Evolutionary conservation across 2,888 invertebrate genomes (phyloP).

Genomic region (Microchrysa polita): DNA sequence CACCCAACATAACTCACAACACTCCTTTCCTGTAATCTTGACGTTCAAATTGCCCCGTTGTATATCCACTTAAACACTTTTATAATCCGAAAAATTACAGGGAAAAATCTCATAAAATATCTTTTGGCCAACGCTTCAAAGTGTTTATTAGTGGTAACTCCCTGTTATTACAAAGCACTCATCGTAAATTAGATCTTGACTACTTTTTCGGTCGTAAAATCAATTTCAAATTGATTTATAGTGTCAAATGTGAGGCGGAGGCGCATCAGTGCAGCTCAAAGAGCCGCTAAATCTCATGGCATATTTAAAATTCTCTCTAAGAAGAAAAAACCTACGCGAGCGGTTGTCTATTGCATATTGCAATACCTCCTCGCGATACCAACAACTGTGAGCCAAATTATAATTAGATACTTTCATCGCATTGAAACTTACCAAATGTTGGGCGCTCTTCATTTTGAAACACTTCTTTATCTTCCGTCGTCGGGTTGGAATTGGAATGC

Average conservation of each 20-base stretch:
- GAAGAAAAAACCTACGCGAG: not conserved
- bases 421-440: conserved; percentile 30
- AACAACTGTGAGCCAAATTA: conserved; percentile 12
- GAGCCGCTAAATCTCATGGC: not conserved
- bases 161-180: conserved; percentile 29
- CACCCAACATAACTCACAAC: too few relatives aligned
- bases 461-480: not conserved
- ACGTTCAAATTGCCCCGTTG: not conserved
- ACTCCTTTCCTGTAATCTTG: too few relatives aligned
- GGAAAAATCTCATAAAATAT: conserved; percentile 26
- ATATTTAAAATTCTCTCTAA: not conserved
- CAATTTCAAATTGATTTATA: conserved; percentile 41
- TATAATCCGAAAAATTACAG: conserved; percentile 24
- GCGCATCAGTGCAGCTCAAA: not conserved
- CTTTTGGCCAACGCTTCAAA: conserved; percentile 40
- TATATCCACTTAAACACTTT: not conserved
- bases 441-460: not conserved
- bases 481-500: conserved; percentile 11
- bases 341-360: conserved; percentile 2
- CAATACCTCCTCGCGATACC: not conserved
- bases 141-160: conserved; percentile 33
- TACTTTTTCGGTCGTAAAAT: conserved; percentile 37
- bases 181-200: conserved; percentile 31
- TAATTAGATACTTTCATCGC: conserved; percentile 25
- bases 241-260: conserved; percentile 35